phyloP scores from a whole-genome alignment of 2,113 vertebrate genomes.

The Herpetotheres cachinnans region DNA sequence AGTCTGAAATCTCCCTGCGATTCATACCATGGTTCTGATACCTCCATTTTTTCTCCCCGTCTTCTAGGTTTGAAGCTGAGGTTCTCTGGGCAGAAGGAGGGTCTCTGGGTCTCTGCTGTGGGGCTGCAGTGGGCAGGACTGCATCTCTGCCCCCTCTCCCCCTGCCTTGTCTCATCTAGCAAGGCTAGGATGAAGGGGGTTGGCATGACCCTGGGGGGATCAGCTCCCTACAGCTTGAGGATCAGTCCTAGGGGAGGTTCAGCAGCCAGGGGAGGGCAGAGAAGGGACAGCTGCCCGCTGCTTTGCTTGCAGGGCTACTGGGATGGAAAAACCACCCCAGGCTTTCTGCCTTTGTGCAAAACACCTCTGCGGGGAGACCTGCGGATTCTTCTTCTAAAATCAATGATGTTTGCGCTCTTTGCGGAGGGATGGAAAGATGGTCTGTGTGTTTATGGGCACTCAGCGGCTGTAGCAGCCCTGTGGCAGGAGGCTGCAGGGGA shows the following conservation, averaged over 20 bases:
- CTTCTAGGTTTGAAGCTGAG: not conserved
- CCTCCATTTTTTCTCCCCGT: not conserved
- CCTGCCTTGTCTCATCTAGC: not conserved
- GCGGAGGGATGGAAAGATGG: not conserved
- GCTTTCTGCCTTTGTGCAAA: conserved; percentile 41
- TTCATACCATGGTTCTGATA: not conserved
- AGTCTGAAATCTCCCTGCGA: conserved; percentile 19
- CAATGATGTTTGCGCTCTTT: conserved; percentile 47
- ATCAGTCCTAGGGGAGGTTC: not conserved
- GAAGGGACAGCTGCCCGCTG: not conserved
- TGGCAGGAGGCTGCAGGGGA: not conserved
- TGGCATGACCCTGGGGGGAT: rapidly evolving
- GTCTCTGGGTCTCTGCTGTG: not conserved
- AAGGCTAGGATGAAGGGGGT: not conserved
- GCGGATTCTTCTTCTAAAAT: conserved; percentile 57
- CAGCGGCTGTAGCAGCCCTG: not conserved
- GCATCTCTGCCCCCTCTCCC: not conserved
- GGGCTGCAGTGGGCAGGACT: not conserved
- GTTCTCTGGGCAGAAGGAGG: not conserved
- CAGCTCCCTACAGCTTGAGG: not conserved
- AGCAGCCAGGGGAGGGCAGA: not conserved
- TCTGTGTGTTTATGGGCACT: not conserved
- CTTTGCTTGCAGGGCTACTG: not conserved
- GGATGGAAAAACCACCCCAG: conserved; percentile 15
- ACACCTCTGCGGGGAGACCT: conserved; percentile 15